Evolutionary conservation across 2,797 vertebrate genomes (phyloP).

Genomic region (Neosalanx taihuensis): DNA sequence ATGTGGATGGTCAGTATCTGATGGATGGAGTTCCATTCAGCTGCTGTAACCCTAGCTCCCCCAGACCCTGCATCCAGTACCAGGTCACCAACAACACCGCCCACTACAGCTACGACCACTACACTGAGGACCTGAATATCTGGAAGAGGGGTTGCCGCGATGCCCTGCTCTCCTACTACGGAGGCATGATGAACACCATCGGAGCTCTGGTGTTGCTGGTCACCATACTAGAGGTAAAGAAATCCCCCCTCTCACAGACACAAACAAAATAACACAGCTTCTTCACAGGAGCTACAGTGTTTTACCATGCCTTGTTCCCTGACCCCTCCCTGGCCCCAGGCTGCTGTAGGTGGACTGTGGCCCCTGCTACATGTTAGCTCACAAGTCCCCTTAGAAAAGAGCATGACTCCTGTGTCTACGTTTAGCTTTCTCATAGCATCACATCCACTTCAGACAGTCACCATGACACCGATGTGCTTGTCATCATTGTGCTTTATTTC

Average conservation of each 20-base stretch:
- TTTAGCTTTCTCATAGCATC: too few species aligned
- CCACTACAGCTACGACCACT: slow-evolving; percentile 97
- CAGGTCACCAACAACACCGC: slow-evolving; percentile 97
- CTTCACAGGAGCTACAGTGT: too few species aligned
- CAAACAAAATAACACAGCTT: neutral
- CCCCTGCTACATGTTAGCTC: too few species aligned
- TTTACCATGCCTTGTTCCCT: neutral
- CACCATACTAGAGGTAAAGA: slow-evolving; percentile 87
- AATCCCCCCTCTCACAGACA: slow-evolving; percentile 11
- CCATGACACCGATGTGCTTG: too few species aligned
- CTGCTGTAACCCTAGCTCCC: slow-evolving; percentile 97
- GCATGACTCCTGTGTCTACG: too few species aligned
- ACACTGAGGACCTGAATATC: slow-evolving; percentile 95
- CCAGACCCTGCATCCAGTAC: slow-evolving; percentile 91
- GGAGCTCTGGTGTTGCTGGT: slow-evolving; percentile 79
- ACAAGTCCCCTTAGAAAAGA: too few species aligned
- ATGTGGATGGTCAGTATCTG: slow-evolving; percentile 93
- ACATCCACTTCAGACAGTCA: too few species aligned
- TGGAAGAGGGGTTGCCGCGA: slow-evolving; percentile 88
- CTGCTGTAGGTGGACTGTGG: too few species aligned
- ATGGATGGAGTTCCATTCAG: slow-evolving; percentile 97
- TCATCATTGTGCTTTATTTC: too few species aligned
- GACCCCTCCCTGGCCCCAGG: neutral
- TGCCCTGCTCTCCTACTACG: slow-evolving; percentile 88
- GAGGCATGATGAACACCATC: slow-evolving; percentile 89